phyloP scores from a whole-genome alignment of 1,140 invertebrate genomes.

The Sipha flava region DNA sequence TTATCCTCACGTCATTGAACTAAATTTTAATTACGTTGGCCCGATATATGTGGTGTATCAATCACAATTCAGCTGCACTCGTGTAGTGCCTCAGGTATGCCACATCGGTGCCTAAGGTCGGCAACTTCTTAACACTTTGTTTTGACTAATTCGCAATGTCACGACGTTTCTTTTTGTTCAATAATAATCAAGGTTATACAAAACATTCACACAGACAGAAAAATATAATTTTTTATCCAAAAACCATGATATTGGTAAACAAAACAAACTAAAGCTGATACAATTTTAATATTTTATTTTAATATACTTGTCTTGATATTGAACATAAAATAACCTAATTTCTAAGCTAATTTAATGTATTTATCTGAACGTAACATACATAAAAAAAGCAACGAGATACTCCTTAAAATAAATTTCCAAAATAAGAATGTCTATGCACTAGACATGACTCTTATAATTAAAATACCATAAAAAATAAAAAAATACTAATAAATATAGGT shows the following conservation, averaged over 20 bases:
- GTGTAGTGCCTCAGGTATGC: neutral
- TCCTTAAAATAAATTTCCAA: too few species aligned
- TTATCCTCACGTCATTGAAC: slow-evolving; percentile 18
- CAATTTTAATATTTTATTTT: too few species aligned
- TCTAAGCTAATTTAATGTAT: too few species aligned
- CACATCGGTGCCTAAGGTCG: slow-evolving; percentile 10
- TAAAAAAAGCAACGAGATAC: too few species aligned
- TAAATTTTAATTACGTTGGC: slow-evolving; percentile 3
- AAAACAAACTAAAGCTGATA: too few species aligned
- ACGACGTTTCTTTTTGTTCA: slow-evolving; percentile 9
- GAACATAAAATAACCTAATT: too few species aligned
- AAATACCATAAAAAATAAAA: too few species aligned
- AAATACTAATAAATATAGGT: too few species aligned
- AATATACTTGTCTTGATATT: too few species aligned
- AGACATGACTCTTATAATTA: too few species aligned
- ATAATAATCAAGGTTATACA: slow-evolving; percentile 4
- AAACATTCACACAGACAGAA: neutral
- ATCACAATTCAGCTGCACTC: neutral
- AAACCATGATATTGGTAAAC: neutral
- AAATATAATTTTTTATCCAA: neutral
- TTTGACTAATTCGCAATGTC: slow-evolving; percentile 26
- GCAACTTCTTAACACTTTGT: slow-evolving; percentile 25
- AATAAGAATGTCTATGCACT: too few species aligned
- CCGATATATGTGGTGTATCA: neutral
- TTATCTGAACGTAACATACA: too few species aligned